Evolutionary conservation across 2,888 invertebrate species (phyloP), one percentile per base, ranked within the genome.

Genomic region (Hyppa rectilinea): DNA sequence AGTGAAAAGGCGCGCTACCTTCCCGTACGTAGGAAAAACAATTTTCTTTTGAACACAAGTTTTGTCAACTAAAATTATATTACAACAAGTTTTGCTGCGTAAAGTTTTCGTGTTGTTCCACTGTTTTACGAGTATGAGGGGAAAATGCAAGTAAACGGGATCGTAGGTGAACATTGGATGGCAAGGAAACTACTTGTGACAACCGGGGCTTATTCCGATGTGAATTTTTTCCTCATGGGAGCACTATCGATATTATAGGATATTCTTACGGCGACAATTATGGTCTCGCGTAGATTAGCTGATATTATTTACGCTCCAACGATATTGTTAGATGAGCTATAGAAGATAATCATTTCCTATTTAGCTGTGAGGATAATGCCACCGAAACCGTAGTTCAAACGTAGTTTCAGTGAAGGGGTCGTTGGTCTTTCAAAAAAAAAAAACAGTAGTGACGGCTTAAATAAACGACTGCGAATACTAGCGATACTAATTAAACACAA

Each of bases 1-100:
- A 83, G 78, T 86, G 82, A 87, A 88, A 87, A 88, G 87, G 71
- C 85, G 59, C 68, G 59, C 64, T 59, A 70, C 68, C 77, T 69
- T 59, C 29, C 76, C 79, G 66, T 77, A 82, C 55, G 79, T 58
- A 50, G 52, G 75, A 78, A 75, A 78, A 81, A 81, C 75, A 75
- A 80, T 78, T 78, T 84, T 85, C 79, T 84, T 86, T 87, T 83
- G 78, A 84, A 84, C 58, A 75, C 61, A 80, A 85, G 81, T 85
- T 86, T 80, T 73, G 78, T 82, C 79, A 76, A 83, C 74, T 84
- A 81, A 84, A 87, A 86, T 88, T 81, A 79, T 84, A 78, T 82
- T 84, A 82, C 73, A 71, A 66, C 78, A 80, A 83, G 83, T 84
- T 86, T 70, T 82, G 68, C 76, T 69, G 45, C 17, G 10, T 34